Conservation (phyloP, 1,140 invertebrate genomes). For the Platorchestia sp. region DNA sequence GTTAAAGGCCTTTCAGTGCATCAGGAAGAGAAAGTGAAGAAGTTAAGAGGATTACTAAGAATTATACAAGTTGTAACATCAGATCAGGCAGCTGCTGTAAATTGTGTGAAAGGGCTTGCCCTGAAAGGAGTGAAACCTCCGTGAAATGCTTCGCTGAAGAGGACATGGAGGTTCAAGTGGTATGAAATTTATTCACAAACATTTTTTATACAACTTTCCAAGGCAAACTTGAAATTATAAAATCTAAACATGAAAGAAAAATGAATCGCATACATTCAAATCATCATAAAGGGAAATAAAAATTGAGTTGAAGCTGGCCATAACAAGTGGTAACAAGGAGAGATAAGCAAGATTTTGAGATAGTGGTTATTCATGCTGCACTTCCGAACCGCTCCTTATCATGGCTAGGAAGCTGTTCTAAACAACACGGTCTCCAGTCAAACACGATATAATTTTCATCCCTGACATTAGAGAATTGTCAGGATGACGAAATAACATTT, state of each 20-base stretch:
- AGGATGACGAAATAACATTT: too few species aligned
- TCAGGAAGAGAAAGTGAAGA: not conserved
- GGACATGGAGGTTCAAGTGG: not conserved
- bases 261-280: not conserved
- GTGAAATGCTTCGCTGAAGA: not conserved
- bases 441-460: too few species aligned
- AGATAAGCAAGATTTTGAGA: too few species aligned
- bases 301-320: not conserved
- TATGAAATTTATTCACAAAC: not conserved
- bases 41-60: not conserved
- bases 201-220: not conserved
- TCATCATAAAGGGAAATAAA: not conserved
- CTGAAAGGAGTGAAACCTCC: not conserved
- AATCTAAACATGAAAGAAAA: not conserved
- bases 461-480: too few species aligned
- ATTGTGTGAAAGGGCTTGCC: not conserved
- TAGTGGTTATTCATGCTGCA: too few species aligned
- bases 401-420: too few species aligned
- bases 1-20: not conserved
- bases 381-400: too few species aligned
- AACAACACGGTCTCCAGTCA: too few species aligned
- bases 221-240: not conserved
- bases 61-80: not conserved
- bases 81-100: not conserved
- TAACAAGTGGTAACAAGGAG: too few species aligned